These are phyloP conservation scores for Helobdella robusta DNA, from an alignment of 2,888 invertebrate species.

Conservation along the genomic window DNA sequence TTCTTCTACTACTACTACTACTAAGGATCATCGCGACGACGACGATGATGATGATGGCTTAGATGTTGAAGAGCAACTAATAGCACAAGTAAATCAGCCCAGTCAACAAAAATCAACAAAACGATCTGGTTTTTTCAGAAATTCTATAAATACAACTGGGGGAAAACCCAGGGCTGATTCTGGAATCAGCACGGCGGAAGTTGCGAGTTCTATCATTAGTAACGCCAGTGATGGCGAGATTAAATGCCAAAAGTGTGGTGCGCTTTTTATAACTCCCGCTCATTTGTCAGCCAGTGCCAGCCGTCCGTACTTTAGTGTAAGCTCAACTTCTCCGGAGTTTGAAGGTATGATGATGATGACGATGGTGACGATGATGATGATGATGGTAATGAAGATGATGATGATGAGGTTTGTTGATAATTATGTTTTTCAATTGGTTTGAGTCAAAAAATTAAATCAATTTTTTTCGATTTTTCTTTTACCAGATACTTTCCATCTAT, in stretches of 20 bases:
- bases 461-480: too few species aligned
- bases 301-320: not conserved
- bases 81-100: not conserved
- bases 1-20: not conserved
- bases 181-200: not conserved
- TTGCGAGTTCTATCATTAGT: conserved; percentile 14
- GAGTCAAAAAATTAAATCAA: too few species aligned
- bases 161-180: conserved; percentile 13
- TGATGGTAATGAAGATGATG: not conserved
- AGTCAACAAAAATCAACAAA: not conserved
- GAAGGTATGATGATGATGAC: conserved; percentile 6
- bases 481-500: too few species aligned
- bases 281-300: too few species aligned
- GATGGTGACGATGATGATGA: too few species aligned
- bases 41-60: not conserved
- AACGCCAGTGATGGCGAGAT: too few species aligned
- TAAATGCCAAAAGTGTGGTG: conserved; percentile 15
- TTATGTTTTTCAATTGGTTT: too few species aligned
- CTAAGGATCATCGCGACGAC: not conserved
- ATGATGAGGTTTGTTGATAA: too few species aligned
- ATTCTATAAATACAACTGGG: not conserved
- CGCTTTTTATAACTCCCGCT: too few species aligned
- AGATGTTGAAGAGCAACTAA: not conserved
- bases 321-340: conserved; percentile 11
- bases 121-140: too few species aligned